A percentile compares a stretch with the other conserved stretches of the same genome.
Conservation (phyloP, 64 coral and sea anemone genomes). For the Pachyseris speciosa region DNA sequence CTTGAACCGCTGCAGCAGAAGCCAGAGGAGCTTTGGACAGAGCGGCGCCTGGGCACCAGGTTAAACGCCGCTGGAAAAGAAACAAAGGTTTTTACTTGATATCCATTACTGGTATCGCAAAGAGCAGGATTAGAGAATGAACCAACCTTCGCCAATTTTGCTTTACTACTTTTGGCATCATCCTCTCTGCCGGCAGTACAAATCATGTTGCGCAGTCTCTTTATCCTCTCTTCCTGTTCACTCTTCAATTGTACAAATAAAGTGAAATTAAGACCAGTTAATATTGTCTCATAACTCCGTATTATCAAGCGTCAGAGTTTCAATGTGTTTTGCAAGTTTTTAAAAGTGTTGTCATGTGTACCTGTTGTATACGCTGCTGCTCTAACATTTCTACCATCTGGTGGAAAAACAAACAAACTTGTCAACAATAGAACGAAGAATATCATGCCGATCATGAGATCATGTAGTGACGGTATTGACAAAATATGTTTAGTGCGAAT, state of each 20-base stretch:
- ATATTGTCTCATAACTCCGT: not conserved
- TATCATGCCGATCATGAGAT: too few relatives aligned
- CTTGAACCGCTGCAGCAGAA: slow-evolving; percentile 29
- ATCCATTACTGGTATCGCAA: not conserved
- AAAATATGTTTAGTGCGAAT: too few relatives aligned
- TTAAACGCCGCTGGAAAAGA: slow-evolving; percentile 33
- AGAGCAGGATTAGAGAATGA: not conserved
- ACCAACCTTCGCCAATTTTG: slow-evolving; percentile 28
- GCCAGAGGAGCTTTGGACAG: slow-evolving; percentile 44
- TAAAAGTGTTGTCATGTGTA: not conserved
- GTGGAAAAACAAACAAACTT: not conserved
- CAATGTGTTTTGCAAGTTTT: not conserved
- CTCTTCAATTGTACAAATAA: not conserved
- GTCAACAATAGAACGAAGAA: too few relatives aligned
- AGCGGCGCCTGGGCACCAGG: slow-evolving; percentile 62
- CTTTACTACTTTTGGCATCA: not conserved
- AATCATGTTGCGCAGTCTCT: slow-evolving; percentile 34
- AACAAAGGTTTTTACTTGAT: not conserved
- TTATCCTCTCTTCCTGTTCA: slow-evolving; percentile 29
- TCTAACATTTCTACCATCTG: slow-evolving; percentile 43
- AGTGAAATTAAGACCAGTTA: not conserved
- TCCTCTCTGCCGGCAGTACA: slow-evolving; percentile 11
- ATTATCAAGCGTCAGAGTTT: not conserved
- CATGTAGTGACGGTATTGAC: too few relatives aligned
- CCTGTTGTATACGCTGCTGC: slow-evolving; percentile 24